phyloP scores from a whole-genome alignment of 2,888 invertebrate species.

The Rhingia rostrata region DNA sequence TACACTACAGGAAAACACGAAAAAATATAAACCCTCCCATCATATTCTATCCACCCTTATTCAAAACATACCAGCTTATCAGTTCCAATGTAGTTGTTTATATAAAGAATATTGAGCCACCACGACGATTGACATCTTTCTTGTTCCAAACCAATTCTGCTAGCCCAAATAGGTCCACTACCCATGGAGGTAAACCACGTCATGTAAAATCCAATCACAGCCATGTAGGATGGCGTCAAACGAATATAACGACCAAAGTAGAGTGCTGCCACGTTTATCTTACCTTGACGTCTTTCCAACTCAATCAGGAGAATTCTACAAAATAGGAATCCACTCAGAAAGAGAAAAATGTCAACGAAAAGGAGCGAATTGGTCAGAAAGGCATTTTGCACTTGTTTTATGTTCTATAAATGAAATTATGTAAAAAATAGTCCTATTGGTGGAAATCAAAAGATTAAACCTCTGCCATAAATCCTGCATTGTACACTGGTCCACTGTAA shows the following conservation, averaged over 20 bases:
- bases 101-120: slow-evolving; percentile 90
- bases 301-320: slow-evolving; percentile 87
- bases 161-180: slow-evolving; percentile 90
- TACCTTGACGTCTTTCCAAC: slow-evolving; percentile 87
- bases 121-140: slow-evolving; percentile 87
- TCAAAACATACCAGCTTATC: slow-evolving; percentile 81
- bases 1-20: slow-evolving; percentile 81
- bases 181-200: slow-evolving; percentile 88
- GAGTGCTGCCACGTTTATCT: slow-evolving; percentile 86
- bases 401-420: slow-evolving; percentile 82
- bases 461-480: slow-evolving; percentile 84
- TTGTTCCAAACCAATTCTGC: slow-evolving; percentile 84
- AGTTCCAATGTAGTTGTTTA: slow-evolving; percentile 89
- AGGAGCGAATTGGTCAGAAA: slow-evolving; percentile 87
- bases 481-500: slow-evolving; percentile 87
- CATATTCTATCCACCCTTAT: not conserved
- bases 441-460: slow-evolving; percentile 60
- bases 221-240: slow-evolving; percentile 89
- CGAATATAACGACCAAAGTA: slow-evolving; percentile 88
- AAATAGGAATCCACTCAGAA: slow-evolving; percentile 89
- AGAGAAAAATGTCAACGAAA: slow-evolving; percentile 89
- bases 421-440: too few relatives aligned
- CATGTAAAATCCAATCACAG: slow-evolving; percentile 89
- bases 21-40: not conserved
- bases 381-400: slow-evolving; percentile 85